Base-by-base conservation (phyloP, 2,113 vertebrate species). In the Petroica traversi region DNA sequence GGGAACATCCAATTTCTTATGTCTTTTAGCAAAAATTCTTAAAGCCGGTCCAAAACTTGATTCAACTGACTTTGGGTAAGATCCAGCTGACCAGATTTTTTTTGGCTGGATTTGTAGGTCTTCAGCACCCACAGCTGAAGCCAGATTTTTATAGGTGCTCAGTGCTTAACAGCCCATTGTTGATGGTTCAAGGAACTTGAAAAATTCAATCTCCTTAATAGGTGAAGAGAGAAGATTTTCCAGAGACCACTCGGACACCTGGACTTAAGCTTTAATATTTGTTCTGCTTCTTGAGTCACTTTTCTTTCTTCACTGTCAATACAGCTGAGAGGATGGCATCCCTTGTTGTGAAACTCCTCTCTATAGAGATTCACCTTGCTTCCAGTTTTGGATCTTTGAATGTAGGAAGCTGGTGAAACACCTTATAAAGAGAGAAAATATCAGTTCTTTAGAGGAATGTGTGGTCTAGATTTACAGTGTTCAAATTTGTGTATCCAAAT, bases 1-100 rank as follows among this genome's bases (percentile, higher is more conserved):
- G 46, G 52, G 29, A 89, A 82, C 74, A 91, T 95, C 77, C 89
- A 85, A 77, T 81, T 89, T 68, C 89, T 91, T 94, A 82, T 3
- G 0, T 82, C 71, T 66, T 52, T 8, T 3, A 88, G 57, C 57
- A 96, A 90, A 92, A 93, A 92, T 95, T 77, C 48, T 57, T 64
- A 66, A 82, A 73, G 22, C 36, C 0, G 1, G 28, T 93, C 90
- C 85, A 95, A 92, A 88, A 66, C 23, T 76, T 67, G 52, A 83
- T 86, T 83, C 72, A 74, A 0, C 67, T 11, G 31, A 40, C 63
- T 90, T 92, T 86, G 85, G 46, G 52, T 45, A 51, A 83, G 36
- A 36, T 83, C 67, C 88, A 93, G 40, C n/a, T 66, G 62, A 52
- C 8, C 81, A 85, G 79, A 92, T 92, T 88, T 94, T 88, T 68